These are phyloP conservation scores for Gyrodactylus bullatarudis DNA, from an alignment of 1,140 invertebrate genomes.

Conservation along the genomic window DNA sequence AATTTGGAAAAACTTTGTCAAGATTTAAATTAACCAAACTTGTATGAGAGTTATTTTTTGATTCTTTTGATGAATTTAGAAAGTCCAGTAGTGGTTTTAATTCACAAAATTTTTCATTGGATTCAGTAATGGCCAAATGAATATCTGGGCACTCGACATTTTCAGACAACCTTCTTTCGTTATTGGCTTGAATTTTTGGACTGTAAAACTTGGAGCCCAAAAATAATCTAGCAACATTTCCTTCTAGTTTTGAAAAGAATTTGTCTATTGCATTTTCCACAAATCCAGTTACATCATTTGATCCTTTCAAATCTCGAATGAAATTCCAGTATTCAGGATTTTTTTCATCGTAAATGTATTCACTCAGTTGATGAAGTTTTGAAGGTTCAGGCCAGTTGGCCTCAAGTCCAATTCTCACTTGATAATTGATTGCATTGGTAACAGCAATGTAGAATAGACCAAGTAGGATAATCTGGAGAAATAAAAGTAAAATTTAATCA, in stretches of 20 bases:
- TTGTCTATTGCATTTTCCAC: background rate
- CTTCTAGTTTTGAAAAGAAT: background rate
- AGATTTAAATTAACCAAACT: too few species aligned
- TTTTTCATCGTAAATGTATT: background rate
- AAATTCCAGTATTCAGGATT: background rate
- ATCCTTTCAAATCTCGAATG: background rate
- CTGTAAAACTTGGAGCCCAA: background rate
- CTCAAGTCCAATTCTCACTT: background rate
- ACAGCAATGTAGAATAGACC: background rate
- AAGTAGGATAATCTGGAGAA: background rate
- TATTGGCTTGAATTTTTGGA: background rate
- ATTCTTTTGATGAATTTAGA: too few species aligned
- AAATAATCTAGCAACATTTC: background rate
- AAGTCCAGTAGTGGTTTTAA: too few species aligned
- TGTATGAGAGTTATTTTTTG: too few species aligned
- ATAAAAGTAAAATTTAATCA: background rate
- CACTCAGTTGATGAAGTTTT: background rate
- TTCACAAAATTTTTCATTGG: too few species aligned
- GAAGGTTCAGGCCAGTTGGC: background rate
- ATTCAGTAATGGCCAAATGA: too few species aligned
- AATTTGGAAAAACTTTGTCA: too few species aligned
- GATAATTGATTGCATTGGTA: background rate
- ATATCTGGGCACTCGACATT: too few species aligned
- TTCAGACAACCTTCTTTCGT: too few species aligned
- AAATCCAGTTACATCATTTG: background rate